phyloP scores from a whole-genome alignment of 1,140 invertebrate species.

The Drosophila busckii region DNA sequence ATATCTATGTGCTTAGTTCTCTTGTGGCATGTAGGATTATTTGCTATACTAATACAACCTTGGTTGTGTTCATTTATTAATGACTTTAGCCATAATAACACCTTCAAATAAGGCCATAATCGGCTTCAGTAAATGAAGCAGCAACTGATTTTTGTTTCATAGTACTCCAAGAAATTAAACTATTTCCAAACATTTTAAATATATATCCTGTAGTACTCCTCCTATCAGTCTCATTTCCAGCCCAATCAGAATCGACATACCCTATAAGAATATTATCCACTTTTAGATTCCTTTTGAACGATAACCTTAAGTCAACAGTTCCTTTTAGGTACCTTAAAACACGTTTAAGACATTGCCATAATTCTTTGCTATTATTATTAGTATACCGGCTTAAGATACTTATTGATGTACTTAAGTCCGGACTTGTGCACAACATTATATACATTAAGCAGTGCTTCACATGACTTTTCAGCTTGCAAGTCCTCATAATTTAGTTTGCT shows the following conservation, averaged over 20 bases:
- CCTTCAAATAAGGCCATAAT: neutral
- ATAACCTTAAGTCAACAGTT: neutral
- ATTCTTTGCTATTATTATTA: too few species aligned
- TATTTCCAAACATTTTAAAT: neutral
- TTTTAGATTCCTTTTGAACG: too few species aligned
- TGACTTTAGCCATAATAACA: too few species aligned
- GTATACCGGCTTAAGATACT: too few species aligned
- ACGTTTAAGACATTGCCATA: neutral
- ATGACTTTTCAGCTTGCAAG: too few species aligned
- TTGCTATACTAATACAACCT: slow-evolving; percentile 12
- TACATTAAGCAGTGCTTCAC: too few species aligned
- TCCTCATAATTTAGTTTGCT: slow-evolving; percentile 42
- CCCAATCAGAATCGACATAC: slow-evolving; percentile 1
- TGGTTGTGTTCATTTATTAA: slow-evolving; percentile 17
- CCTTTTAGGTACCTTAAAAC: neutral
- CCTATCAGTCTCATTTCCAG: neutral
- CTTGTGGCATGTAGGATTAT: slow-evolving; percentile 18
- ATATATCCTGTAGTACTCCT: neutral
- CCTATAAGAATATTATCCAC: neutral
- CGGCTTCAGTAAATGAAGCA: neutral
- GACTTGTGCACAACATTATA: too few species aligned
- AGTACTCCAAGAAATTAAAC: neutral
- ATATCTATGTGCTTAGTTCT: slow-evolving; percentile 15
- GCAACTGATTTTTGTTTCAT: neutral
- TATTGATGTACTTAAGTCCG: too few species aligned